phyloP scores from a whole-genome alignment of 2,888 invertebrate species.

The Heliconius charithonia region DNA sequence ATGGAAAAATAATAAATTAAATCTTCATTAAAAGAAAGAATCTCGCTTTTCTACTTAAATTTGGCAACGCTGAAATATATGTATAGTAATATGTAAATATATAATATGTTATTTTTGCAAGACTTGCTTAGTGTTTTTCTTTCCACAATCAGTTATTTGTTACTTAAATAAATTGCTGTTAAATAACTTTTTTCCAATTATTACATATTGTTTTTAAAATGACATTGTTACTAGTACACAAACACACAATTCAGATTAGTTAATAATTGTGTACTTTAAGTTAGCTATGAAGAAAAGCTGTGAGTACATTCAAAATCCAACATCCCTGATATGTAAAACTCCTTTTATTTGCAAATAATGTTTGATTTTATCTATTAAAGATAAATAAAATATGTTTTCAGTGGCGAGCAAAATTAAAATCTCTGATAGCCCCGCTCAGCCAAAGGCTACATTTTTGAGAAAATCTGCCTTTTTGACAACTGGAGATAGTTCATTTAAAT shows the following conservation, averaged over 20 bases:
- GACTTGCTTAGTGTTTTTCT: not conserved
- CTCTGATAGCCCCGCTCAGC: slow-evolving; percentile 73
- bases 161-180: too few species aligned
- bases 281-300: not conserved
- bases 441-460: slow-evolving; percentile 87
- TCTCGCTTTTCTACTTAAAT: too few species aligned
- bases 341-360: slow-evolving; percentile 17
- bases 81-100: too few species aligned
- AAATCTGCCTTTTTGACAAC: slow-evolving; percentile 84
- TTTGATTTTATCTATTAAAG: slow-evolving; percentile 31
- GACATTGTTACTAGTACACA: too few species aligned
- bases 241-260: not conserved
- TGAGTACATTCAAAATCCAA: not conserved
- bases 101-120: not conserved
- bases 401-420: slow-evolving; percentile 85
- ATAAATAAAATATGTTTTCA: slow-evolving; percentile 68
- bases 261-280: not conserved
- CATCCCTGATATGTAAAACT: not conserved
- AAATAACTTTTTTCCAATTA: too few species aligned
- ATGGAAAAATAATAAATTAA: too few species aligned
- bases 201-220: too few species aligned
- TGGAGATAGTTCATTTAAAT: slow-evolving; percentile 83
- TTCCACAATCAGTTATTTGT: not conserved
- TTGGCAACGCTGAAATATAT: too few species aligned
- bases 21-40: too few species aligned